Percentiles rank a stretch among this genome's conserved stretches.
Evolutionary conservation across 37 sponge, comb jelly and placozoan genomes (phyloP).

Genomic region (Mnemiopsis leidyi): DNA sequence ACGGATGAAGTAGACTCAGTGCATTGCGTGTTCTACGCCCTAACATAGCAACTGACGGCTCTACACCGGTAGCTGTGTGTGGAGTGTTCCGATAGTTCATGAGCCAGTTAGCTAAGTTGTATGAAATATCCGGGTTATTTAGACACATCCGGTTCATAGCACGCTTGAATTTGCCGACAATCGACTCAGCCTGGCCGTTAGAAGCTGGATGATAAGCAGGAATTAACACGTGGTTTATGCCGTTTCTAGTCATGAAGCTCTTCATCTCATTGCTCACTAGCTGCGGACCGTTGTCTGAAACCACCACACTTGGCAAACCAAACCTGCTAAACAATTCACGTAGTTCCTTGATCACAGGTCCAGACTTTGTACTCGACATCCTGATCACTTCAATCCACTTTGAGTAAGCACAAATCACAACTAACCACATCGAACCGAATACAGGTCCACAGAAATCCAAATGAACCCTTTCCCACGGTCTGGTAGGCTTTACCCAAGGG

Average conservation of each 20-base stretch:
- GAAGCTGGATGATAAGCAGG: constrained; percentile 66
- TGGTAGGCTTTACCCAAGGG: neutral
- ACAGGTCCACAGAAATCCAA: neutral
- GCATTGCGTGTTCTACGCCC: neutral
- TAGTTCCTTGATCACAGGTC: constrained; percentile 56
- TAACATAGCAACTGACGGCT: constrained; percentile 14
- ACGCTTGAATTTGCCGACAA: neutral
- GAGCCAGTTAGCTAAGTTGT: neutral
- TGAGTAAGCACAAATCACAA: constrained; percentile 64
- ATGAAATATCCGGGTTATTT: neutral
- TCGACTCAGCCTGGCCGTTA: constrained; percentile 62
- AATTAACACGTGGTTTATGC: constrained; percentile 37
- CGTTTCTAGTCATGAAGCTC: constrained; percentile 33
- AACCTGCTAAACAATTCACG: constrained; percentile 66
- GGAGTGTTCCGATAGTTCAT: neutral
- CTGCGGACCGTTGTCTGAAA: constrained; percentile 70
- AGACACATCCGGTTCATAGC: neutral
- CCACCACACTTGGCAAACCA: constrained; percentile 57
- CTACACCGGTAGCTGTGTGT: neutral
- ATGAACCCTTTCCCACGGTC: constrained; percentile 15
- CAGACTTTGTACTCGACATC: constrained; percentile 66
- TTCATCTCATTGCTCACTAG: constrained; percentile 65
- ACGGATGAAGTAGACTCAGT: constrained; percentile 10
- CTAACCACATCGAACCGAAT: neutral
- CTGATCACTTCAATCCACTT: constrained; percentile 70